Conservation (phyloP, 2,797 vertebrate species). For the Megalops cyprinoides region DNA sequence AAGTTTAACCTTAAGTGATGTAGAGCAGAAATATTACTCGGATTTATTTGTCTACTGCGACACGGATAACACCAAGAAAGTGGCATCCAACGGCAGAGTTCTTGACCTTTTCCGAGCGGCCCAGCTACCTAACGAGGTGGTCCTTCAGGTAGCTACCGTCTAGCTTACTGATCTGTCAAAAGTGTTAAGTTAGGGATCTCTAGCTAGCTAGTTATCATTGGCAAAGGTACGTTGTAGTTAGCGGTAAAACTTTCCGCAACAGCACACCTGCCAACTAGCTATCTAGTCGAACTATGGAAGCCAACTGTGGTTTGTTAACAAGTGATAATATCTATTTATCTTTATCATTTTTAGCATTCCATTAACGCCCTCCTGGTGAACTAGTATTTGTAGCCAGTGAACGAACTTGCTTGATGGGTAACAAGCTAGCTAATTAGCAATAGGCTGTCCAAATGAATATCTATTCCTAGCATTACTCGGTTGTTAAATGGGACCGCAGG, state of each 20-base stretch:
- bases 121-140: constrained; percentile 93
- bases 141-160: constrained; percentile 83
- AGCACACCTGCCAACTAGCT: not conserved
- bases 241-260: not conserved
- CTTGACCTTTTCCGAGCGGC: constrained; percentile 96
- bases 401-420: too few relatives aligned
- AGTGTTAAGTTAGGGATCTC: not conserved
- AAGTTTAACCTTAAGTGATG: constrained; percentile 91
- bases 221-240: constrained; percentile 40
- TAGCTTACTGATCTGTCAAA: constrained; percentile 16
- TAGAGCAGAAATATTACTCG: constrained; percentile 97
- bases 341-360: too few relatives aligned
- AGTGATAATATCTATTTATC: too few relatives aligned
- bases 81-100: constrained; percentile 91
- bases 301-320: too few relatives aligned
- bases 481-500: too few relatives aligned
- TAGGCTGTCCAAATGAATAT: too few relatives aligned
- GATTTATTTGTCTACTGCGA: constrained; percentile 96
- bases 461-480: too few relatives aligned
- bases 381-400: too few relatives aligned
- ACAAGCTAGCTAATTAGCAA: too few relatives aligned
- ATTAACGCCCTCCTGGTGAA: not conserved
- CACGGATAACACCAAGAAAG: constrained; percentile 97
- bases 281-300: too few relatives aligned
- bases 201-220: constrained; percentile 27